Evolutionary conservation across 2,113 vertebrate species (phyloP).

Genomic region (Trogon melanurus): DNA sequence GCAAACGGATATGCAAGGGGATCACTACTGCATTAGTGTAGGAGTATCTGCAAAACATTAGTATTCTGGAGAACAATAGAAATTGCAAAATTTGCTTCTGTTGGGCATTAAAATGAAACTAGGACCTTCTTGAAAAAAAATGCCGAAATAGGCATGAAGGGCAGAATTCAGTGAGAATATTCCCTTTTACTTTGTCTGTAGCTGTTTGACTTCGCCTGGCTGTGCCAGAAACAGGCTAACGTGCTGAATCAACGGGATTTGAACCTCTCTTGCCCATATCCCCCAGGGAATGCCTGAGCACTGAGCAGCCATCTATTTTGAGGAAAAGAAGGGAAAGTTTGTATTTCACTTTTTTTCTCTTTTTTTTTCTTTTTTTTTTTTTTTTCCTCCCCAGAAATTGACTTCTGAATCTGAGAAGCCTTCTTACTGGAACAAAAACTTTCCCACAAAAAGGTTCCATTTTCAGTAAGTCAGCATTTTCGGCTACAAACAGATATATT

Average conservation of each 20-base stretch:
- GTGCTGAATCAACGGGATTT: not conserved
- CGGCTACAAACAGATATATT: constrained; percentile 33
- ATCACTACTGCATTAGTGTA: not conserved
- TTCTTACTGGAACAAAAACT: constrained; percentile 27
- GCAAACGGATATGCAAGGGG: not conserved
- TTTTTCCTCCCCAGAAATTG: not conserved
- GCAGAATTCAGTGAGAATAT: not conserved
- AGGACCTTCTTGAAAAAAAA: not conserved
- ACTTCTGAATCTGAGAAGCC: constrained; percentile 28
- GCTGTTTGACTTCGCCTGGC: not conserved
- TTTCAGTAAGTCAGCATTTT: constrained; percentile 42
- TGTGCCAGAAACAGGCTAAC: not conserved
- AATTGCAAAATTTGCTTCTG: not conserved
- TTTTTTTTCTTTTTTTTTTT: not conserved
- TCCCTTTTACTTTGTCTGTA: not conserved
- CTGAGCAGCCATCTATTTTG: not conserved
- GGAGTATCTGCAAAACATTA: not conserved
- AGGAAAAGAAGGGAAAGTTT: constrained; percentile 27
- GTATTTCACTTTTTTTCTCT: not conserved
- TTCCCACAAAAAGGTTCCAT: constrained; percentile 20
- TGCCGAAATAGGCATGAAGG: not conserved
- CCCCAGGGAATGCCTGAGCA: not conserved
- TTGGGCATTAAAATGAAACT: not conserved
- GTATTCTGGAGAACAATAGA: not conserved
- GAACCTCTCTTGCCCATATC: not conserved